Evolutionary conservation across 2,797 vertebrate genomes (phyloP).

Genomic region (Lates japonicus): DNA sequence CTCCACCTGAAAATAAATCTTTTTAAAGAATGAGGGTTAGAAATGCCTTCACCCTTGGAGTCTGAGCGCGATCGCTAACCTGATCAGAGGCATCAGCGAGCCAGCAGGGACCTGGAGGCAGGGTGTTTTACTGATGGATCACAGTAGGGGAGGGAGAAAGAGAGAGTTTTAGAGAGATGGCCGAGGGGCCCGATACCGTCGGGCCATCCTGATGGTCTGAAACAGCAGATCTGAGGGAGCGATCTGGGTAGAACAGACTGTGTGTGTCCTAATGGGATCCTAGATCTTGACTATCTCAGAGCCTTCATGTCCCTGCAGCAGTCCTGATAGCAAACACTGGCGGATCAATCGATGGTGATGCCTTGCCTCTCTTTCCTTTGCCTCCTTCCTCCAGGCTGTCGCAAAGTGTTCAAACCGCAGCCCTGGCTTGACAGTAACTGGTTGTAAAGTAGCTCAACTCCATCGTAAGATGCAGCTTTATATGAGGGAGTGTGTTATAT

Average conservation of each 20-base stretch:
- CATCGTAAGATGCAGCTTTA: not conserved
- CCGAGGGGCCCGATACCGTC: conserved; percentile 31
- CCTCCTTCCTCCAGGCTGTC: conserved; percentile 53
- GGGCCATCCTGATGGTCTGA: conserved; percentile 53
- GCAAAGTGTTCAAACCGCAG: conserved; percentile 35
- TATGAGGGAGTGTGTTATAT: not conserved
- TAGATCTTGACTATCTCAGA: conserved; percentile 55
- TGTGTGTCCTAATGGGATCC: conserved; percentile 59
- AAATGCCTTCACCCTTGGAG: conserved; percentile 40
- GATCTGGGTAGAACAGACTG: conserved; percentile 46
- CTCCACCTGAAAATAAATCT: conserved; percentile 42
- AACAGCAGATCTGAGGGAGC: conserved; percentile 63
- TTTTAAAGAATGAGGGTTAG: conserved; percentile 38
- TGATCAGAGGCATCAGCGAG: conserved; percentile 60
- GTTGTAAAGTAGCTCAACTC: conserved; percentile 20
- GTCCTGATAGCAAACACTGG: conserved; percentile 47
- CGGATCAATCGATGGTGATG: conserved; percentile 53
- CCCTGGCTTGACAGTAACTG: conserved; percentile 25
- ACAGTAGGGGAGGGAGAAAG: conserved; percentile 34
- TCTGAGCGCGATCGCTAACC: conserved; percentile 33
- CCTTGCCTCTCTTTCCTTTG: not conserved
- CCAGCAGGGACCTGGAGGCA: conserved; percentile 48
- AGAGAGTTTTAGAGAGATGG: conserved; percentile 11
- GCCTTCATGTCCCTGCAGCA: conserved; percentile 62
- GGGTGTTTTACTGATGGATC: conserved; percentile 64